Evolutionary conservation across 2,888 invertebrate species (phyloP), one percentile per base, ranked within the genome.

Genomic region (Calliphora vomitoria): DNA sequence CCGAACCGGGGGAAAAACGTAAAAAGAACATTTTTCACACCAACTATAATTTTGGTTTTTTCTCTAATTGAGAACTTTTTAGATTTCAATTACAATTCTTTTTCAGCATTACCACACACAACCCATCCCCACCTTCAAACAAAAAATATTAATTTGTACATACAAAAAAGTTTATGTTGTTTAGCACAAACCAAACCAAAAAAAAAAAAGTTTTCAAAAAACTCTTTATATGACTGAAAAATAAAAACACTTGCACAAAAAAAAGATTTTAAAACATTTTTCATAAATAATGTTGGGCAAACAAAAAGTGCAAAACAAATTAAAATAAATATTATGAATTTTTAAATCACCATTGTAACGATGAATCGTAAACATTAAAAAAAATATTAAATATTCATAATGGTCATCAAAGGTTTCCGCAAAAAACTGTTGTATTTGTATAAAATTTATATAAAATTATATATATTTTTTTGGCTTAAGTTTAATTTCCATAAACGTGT

Each of bases 41-140:
- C 80, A 85, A 62, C 79, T 55, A 69, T 80, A 85, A 85, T 85
- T 85, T 85, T 75, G 74, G 68, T 72, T 75, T 85, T 74, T 80
- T 68, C 74, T 74, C 68, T 80, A 85, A 80, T 85, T 80, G 80
- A 62, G 74, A 85, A 85, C 79, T 85, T 80, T 85, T 85, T 85
- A 80, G 80, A 80, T 85, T 85, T 80, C 85, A 85, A 80, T 85
- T 85, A 85, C 60, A 83, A 64, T 53, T 76, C 50, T 20, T 68
- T 74, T 74, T 8, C 4, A 3, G 47, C 20, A 35, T 5, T 60
- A 15, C 55, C 0, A 4, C 10, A 25, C 11, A 1, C 38, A n/a
- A n/a, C 31, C 47, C n/a, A 13, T 4, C 18, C n/a, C 38, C 3
- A 3, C 15, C 31, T 8, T 25, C 10, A 35, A n/a, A 66, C 31